These are phyloP conservation scores for Gambelia wislizenii DNA, from an alignment of 2,797 vertebrate species.

Conservation along the genomic window DNA sequence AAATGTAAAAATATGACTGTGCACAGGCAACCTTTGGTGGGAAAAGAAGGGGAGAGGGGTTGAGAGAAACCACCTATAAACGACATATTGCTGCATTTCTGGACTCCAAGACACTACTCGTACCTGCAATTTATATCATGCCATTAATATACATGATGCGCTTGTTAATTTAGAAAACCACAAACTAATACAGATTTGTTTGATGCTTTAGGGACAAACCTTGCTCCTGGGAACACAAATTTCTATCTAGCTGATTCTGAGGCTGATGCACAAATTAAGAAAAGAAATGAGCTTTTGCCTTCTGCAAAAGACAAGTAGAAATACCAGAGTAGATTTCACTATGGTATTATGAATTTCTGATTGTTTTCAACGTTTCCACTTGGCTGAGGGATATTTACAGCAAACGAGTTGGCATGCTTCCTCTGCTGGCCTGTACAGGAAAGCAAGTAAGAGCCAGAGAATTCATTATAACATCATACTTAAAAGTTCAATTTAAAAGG, in stretches of 20 bases:
- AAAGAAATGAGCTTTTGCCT: background rate
- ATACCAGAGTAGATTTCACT: background rate
- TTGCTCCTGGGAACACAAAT: background rate
- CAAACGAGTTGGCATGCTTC: background rate
- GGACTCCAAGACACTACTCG: background rate
- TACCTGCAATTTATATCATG: background rate
- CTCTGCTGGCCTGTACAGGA: background rate
- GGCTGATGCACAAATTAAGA: slow-evolving; percentile 6
- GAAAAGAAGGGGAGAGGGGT: background rate
- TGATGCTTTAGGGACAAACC: background rate
- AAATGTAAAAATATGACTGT: slow-evolving; percentile 48
- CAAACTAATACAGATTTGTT: background rate
- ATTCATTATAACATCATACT: background rate
- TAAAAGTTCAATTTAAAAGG: background rate
- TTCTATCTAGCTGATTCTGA: background rate
- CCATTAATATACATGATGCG: slow-evolving; percentile 12
- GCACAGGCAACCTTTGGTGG: slow-evolving; percentile 27
- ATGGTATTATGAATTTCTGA: background rate
- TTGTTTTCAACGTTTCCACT: slow-evolving; percentile 12
- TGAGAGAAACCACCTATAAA: background rate
- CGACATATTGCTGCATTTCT: background rate
- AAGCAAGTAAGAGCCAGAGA: background rate
- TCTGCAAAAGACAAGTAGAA: background rate
- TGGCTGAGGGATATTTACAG: background rate
- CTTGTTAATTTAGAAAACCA: slow-evolving; percentile 19